Evolutionary conservation across 2,113 vertebrate species (phyloP), one percentile per base, ranked within the genome.

Genomic region (Herpetotheres cachinnans): DNA sequence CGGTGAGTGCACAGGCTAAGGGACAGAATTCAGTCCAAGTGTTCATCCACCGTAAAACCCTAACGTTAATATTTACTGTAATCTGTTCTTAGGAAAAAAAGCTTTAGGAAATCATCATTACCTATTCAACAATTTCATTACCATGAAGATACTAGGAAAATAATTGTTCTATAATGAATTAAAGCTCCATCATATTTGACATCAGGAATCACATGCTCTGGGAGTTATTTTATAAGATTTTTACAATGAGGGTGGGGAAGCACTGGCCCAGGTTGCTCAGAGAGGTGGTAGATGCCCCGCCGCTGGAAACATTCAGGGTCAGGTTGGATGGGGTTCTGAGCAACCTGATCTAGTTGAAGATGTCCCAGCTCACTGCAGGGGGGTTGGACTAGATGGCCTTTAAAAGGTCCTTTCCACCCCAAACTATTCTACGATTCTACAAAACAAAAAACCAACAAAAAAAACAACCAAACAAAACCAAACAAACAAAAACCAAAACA

Each of bases 271-370:
- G 24, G 44, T 21, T 66, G 50, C 56, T 56, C 36, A 70, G 46
- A 42, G 67, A n/a, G 29, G 22, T 8, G 36, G 34, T 8, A 9
- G 56, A 3, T 80, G 67, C 7, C 10, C 32, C 67, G 38, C 42
- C 18, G 40, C 89, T 70, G 66, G 44, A 9, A 47, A 25, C 10
- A 13, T 13, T 76, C 13, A 6, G 70, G 66, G 27, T 12, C 24
- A 76, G 25, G n/a, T 0, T 56, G 29, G 32, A n/a, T 1, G 0
- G 21, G n/a, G 46, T 36, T 66, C n/a, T 40, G 50, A 65, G 66
- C 6, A 26, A 50, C 10, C n/a, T n/a, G 27, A 15, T 34, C n/a
- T 10, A 5, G 34, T 8, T 7, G 19, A 32, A 59, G 56, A 49
- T 36, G 36, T 3, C 56, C 34, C 77, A 61, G n/a, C 17, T 25